phyloP scores from a whole-genome alignment of 2,888 invertebrate species.

The Notodonta ziczac region DNA sequence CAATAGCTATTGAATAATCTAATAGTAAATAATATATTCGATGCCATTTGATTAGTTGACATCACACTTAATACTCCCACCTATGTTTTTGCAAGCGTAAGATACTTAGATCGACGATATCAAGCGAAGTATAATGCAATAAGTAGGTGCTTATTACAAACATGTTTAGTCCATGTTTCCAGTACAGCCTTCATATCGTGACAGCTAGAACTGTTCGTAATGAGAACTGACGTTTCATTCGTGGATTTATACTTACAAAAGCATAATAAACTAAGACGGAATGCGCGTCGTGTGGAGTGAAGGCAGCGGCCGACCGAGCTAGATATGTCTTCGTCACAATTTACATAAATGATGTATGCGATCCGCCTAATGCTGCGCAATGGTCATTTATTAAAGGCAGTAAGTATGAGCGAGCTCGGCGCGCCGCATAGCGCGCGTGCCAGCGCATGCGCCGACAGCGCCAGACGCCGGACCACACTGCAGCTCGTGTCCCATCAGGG shows the following conservation, averaged over 20 bases:
- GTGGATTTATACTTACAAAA: slow-evolving; percentile 62
- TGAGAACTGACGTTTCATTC: slow-evolving; percentile 50
- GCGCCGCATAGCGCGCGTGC: slow-evolving; percentile 80
- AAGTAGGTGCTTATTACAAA: background rate
- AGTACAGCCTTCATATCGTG: slow-evolving; percentile 31
- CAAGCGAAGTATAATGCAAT: background rate
- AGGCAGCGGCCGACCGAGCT: slow-evolving; percentile 69
- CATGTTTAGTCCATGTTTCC: background rate
- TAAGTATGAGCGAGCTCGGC: slow-evolving; percentile 59
- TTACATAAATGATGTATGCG: slow-evolving; percentile 84
- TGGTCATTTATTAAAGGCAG: slow-evolving; percentile 80
- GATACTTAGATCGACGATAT: background rate
- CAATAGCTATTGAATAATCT: too few relatives aligned
- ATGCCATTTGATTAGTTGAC: too few relatives aligned
- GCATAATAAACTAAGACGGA: slow-evolving; percentile 64
- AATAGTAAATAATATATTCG: too few relatives aligned
- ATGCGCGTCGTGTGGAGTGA: slow-evolving; percentile 78
- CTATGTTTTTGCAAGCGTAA: background rate
- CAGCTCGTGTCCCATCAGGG: slow-evolving; percentile 39
- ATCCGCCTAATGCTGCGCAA: slow-evolving; percentile 79
- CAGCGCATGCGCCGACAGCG: slow-evolving; percentile 72
- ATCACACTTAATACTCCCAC: background rate
- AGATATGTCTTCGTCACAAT: slow-evolving; percentile 85
- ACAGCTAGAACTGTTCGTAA: slow-evolving; percentile 53
- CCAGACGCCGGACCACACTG: slow-evolving; percentile 73